phyloP scores from a whole-genome alignment of 2,888 invertebrate species.

The Prosopocoilus inquinatus region DNA sequence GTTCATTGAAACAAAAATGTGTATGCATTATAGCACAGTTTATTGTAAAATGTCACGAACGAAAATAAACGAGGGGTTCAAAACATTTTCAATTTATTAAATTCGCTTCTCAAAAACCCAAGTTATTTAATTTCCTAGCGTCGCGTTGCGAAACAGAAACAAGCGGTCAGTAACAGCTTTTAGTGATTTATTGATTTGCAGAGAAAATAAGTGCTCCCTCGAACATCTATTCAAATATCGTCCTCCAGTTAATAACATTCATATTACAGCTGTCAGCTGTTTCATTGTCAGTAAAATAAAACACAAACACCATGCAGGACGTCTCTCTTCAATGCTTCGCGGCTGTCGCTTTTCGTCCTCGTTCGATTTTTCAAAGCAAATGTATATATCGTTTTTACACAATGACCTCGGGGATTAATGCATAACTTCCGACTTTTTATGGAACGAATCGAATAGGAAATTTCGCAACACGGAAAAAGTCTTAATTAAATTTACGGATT shows the following conservation, averaged over 20 bases:
- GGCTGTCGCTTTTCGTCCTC: slow-evolving; percentile 6
- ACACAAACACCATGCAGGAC: slow-evolving; percentile 21
- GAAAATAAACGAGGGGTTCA: too few species aligned
- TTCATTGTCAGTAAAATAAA: slow-evolving; percentile 30
- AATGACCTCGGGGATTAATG: slow-evolving; percentile 19
- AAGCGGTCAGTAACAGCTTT: slow-evolving; percentile 27
- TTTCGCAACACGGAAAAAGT: slow-evolving; percentile 5
- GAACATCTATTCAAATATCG: slow-evolving; percentile 40
- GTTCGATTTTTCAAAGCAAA: neutral
- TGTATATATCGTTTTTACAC: slow-evolving; percentile 6
- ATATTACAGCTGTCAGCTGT: slow-evolving; percentile 40
- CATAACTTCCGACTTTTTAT: slow-evolving; percentile 19
- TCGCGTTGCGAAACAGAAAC: too few species aligned
- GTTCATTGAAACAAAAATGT: too few species aligned
- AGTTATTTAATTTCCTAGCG: too few species aligned
- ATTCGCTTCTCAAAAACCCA: too few species aligned
- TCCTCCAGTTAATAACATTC: slow-evolving; percentile 40
- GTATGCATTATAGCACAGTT: too few species aligned
- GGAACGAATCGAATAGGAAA: slow-evolving; percentile 11
- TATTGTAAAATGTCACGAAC: too few species aligned
- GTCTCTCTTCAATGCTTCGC: slow-evolving; percentile 20
- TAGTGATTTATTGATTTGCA: slow-evolving; percentile 41
- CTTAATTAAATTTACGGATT: too few species aligned
- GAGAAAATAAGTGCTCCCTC: slow-evolving; percentile 33
- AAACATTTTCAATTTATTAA: too few species aligned